A percentile compares a stretch with the other conserved stretches of the same genome.
phyloP scores from a whole-genome alignment of 1,140 invertebrate species.

The Drosophila murphyi region DNA sequence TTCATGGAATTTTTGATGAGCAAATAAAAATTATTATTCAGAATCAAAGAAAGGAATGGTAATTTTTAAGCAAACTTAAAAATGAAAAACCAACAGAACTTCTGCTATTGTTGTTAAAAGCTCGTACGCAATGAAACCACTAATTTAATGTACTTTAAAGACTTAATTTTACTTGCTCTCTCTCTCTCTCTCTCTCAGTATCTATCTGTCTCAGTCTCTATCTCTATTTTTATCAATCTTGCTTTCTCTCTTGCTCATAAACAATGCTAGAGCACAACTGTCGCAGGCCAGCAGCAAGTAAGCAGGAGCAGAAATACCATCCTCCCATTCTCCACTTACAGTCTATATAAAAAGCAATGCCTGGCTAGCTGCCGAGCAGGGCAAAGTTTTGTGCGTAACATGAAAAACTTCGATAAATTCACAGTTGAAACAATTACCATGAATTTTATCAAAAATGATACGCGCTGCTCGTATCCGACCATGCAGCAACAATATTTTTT shows the following conservation, averaged over 20 bases:
- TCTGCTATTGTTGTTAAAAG: constrained; percentile 20
- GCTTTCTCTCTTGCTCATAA: constrained; percentile 6
- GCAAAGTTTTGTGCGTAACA: constrained; percentile 79
- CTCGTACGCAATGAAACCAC: constrained; percentile 24
- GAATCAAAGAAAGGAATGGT: neutral
- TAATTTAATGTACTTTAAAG: constrained; percentile 61
- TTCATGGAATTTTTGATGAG: neutral
- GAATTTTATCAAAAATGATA: constrained; percentile 84
- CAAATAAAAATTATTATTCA: constrained; percentile 4
- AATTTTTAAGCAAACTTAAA: constrained; percentile 10
- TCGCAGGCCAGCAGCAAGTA: constrained; percentile 1
- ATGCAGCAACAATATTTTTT: constrained; percentile 83
- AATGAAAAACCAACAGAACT: constrained; percentile 5
- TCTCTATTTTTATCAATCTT: neutral
- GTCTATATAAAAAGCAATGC: constrained; percentile 56
- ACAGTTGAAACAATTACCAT: constrained; percentile 83
- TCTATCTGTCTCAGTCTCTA: neutral
- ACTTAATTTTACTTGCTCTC: constrained; percentile 54
- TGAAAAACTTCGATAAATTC: constrained; percentile 83
- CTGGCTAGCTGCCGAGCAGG: constrained; percentile 40
- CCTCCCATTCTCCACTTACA: constrained; percentile 20
- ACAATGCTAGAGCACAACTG: constrained; percentile 20
- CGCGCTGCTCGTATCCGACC: constrained; percentile 80
- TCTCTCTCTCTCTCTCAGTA: neutral
- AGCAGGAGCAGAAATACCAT: neutral